Evolutionary conservation across 2,113 vertebrate genomes (phyloP), one percentile per base, ranked within the genome.

Genomic region (Axis porcinus): DNA sequence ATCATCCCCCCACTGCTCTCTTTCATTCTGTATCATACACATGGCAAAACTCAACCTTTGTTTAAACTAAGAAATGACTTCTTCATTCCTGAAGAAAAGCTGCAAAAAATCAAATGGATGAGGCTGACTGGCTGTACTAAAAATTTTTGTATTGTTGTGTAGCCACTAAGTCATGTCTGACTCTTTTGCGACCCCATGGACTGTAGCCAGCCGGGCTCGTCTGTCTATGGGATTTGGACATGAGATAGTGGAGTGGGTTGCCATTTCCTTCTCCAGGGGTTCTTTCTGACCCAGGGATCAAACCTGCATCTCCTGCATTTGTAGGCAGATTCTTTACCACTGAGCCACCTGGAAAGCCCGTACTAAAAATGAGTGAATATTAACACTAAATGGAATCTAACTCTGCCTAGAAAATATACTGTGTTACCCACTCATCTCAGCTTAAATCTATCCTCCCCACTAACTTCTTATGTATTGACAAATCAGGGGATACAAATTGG

Each of bases 21-120:
- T 57, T 87, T 84, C 27, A 57, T 88, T 12, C 23, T 81, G 23
- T 47, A 23, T 25, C 13, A 91, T 57, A 43, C 3, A 57, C n/a
- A 76, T 40, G 13, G 36, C 0, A 76, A 70, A 94, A 79, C 0
- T 47, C 19, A 84, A 25, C 5, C 3, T 3, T 81, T 11, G 8
- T 84, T 94, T 17, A 83, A 36, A n/a, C 14, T 91, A 54, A 96
- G 54, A 52, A 74, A 40, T 21, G 74, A 7, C 81, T 45, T 91
- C 2, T 62, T 33, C 9, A 40, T 76, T 76, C 1, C 4, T 90
- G 16, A 94, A 55, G 30, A 12, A 15, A 87, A 54, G 15, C 16
- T 74, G 6, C 7, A n/a, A 1, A 13, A 90, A 92, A 58, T 90
- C 21, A 84, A 76, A 85, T 43, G 23, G n/a, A 45, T 54, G 11